Conservation (phyloP, 2,113 vertebrate genomes). For the Tympanuchus pallidicinctus region DNA sequence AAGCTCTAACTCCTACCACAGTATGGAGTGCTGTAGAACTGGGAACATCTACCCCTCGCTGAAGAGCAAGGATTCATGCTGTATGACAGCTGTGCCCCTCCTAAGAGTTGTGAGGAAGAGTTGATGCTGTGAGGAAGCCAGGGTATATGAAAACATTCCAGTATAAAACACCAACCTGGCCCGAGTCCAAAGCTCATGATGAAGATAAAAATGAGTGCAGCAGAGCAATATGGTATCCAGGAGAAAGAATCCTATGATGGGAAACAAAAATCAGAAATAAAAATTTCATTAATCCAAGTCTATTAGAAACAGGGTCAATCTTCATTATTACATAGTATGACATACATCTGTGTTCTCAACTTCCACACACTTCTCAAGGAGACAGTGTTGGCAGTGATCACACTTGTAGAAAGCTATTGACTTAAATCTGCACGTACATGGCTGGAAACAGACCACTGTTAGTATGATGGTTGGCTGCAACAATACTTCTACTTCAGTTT, state of each 20-base stretch:
- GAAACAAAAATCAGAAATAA: not conserved
- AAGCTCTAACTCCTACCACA: not conserved
- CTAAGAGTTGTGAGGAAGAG: not conserved
- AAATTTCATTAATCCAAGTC: not conserved
- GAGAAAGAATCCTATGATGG: constrained; percentile 62
- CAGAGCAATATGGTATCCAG: constrained; percentile 86
- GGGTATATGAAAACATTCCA: not conserved
- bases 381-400: not conserved
- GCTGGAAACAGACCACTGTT: not conserved
- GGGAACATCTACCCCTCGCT: not conserved
- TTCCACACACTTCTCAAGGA: not conserved
- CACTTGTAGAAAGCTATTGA: not conserved
- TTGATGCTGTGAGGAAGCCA: not conserved
- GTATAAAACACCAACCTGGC: constrained; percentile 75
- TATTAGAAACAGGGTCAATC: not conserved
- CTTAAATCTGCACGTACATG: not conserved
- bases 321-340: not conserved
- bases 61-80: not conserved
- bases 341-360: not conserved
- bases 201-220: constrained; percentile 81
- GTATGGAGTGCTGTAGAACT: not conserved
- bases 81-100: not conserved
- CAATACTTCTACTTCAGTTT: not conserved
- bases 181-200: constrained; percentile 81
- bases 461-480: not conserved